Conservation (phyloP, 1,140 invertebrate genomes). For the Procambarus virginalis region DNA sequence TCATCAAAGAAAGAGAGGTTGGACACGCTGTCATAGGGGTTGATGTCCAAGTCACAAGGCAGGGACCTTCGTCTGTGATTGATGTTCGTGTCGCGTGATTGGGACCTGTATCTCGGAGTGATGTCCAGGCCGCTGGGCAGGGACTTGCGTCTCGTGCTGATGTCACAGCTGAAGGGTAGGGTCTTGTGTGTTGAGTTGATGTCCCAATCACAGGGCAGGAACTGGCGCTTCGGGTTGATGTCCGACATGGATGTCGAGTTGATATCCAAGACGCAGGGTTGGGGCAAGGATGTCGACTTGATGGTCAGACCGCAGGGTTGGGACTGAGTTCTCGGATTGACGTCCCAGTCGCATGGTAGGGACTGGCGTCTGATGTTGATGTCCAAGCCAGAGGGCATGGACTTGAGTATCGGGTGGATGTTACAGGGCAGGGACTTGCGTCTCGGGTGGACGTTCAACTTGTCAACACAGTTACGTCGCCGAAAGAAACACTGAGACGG, state of each 20-base stretch:
- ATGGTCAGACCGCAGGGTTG: too few species aligned
- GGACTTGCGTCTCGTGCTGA: neutral
- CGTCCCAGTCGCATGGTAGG: neutral
- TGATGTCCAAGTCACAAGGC: neutral
- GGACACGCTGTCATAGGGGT: neutral
- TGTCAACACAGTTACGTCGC: constrained; percentile 40
- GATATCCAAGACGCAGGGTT: too few species aligned
- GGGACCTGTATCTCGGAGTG: too few species aligned
- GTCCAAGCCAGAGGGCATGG: neutral
- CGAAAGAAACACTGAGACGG: constrained; percentile 52
- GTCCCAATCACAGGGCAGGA: too few species aligned
- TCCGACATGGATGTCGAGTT: too few species aligned
- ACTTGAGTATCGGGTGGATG: neutral
- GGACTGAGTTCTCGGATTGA: too few species aligned
- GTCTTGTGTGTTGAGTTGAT: neutral
- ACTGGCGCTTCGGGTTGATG: too few species aligned
- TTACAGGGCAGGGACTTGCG: neutral
- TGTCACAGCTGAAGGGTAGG: neutral
- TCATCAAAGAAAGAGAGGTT: constrained; percentile 14
- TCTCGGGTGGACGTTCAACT: neutral
- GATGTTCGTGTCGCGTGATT: neutral
- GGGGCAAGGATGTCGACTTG: too few species aligned
- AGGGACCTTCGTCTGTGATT: neutral
- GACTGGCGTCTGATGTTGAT: neutral
- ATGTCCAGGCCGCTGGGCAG: neutral